A percentile compares a stretch with the other conserved stretches of the same genome.
phyloP scores from a whole-genome alignment of 1,140 invertebrate genomes.

The Dolichoris vasculosae region DNA sequence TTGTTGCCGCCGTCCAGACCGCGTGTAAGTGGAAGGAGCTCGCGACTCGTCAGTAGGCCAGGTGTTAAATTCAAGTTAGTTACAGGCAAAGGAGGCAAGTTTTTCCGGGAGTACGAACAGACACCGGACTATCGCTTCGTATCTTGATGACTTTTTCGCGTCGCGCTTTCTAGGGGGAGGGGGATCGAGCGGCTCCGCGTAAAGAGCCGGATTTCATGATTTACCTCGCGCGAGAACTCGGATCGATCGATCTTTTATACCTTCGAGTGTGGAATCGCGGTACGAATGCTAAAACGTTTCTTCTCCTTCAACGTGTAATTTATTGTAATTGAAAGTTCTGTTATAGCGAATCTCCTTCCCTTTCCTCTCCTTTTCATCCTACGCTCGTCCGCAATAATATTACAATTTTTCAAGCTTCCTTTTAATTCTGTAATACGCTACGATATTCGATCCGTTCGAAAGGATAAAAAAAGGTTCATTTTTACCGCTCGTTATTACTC shows the following conservation, averaged over 20 bases:
- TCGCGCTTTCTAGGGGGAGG: conserved; percentile 6
- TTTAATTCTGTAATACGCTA: not conserved
- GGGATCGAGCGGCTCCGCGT: not conserved
- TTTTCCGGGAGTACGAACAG: not conserved
- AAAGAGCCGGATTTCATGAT: conserved; percentile 5
- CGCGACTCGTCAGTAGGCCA: conserved; percentile 36
- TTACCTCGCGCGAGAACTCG: not conserved
- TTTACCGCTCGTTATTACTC: not conserved
- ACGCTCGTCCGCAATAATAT: not conserved
- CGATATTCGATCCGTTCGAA: not conserved
- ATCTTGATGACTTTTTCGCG: conserved; percentile 46
- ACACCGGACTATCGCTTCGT: not conserved
- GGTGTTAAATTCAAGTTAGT: conserved; percentile 34
- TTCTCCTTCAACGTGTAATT: not conserved
- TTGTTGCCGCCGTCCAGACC: not conserved
- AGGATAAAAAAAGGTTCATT: not conserved
- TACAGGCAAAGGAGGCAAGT: not conserved
- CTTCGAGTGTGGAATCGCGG: not conserved
- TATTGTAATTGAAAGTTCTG: conserved; percentile 1
- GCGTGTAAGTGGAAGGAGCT: not conserved
- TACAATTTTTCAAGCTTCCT: not conserved
- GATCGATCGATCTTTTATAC: not conserved
- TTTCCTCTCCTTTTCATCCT: not conserved
- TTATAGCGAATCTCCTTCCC: not conserved
- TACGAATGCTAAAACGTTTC: not conserved